Base-by-base conservation (phyloP, 2,888 invertebrate species). In the Syritta pipiens region DNA sequence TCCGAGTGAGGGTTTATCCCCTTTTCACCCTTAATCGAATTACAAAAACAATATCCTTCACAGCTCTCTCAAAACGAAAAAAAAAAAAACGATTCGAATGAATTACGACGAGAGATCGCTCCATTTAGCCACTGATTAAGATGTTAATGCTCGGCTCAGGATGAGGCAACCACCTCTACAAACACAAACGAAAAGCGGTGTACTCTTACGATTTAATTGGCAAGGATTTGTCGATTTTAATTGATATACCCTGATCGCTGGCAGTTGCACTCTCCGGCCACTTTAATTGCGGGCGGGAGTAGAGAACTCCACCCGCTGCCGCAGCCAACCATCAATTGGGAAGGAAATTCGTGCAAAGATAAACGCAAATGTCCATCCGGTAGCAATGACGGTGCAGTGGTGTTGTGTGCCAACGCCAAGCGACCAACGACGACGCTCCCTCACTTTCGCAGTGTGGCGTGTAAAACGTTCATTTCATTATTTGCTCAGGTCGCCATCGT, bases 321-420 rank as follows among this genome's bases (percentile, higher is more conserved):
- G 26, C 37, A 28, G 40, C 65, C 32, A 68, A 40, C 55, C 32
- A 19, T 51, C 67, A 74, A 67, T 55, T 68, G 44, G 6, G 14
- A 74, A 79, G 60, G 57, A 79, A 68, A 74, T 79, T 74, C 79
- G 79, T 79, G 79, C 79, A 79, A n/a, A 79, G 68, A 74, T 79
- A 74, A 74, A 67, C 24, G 60, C 48, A 79, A 74, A 68, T 62
- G 74, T 60, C 79, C 74, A 72, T 79, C 74, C 74, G 71, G 30
- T 28, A 42, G 12, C 14, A 26, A 10, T 26, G 22, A 30, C 14
- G 51, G n/a, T 3, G 44, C 14, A 19, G 28, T 17, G 37, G 55
- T 32, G 12, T 30, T 26, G 53, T 48, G 22, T 40, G 5, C 40
- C 42, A 32, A 63, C 48, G 24, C 9, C 28, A 12, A 48, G 19